Evolutionary conservation across 1,140 invertebrate species (phyloP).

Genomic region (Lerema accius): DNA sequence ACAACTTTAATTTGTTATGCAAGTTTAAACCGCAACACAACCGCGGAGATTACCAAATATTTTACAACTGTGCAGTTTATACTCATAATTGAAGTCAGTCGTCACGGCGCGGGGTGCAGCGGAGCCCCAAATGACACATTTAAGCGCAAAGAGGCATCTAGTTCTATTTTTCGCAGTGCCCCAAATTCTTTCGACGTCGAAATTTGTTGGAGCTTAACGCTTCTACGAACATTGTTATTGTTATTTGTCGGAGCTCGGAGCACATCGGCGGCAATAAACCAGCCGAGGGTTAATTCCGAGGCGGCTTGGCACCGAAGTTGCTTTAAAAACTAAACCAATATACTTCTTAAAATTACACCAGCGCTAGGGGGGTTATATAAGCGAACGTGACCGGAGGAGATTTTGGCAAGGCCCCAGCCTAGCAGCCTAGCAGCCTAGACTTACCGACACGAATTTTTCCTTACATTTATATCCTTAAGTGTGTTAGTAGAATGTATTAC

Average conservation of each 20-base stretch:
- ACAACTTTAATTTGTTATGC: constrained; percentile 1
- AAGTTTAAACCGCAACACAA: neutral
- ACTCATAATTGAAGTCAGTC: constrained; percentile 21
- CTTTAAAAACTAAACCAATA: constrained; percentile 72
- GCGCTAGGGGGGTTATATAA: constrained; percentile 55
- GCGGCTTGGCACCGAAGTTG: constrained; percentile 52
- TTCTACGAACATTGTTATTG: constrained; percentile 24
- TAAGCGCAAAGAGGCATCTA: constrained; percentile 33
- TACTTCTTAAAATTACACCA: constrained; percentile 69
- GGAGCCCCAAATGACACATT: constrained; percentile 32
- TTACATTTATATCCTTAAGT: constrained; percentile 54
- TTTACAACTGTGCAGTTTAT: constrained; percentile 18
- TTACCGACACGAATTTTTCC: constrained; percentile 48
- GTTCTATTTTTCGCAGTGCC: constrained; percentile 20
- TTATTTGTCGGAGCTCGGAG: constrained; percentile 47
- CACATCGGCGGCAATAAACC: constrained; percentile 55
- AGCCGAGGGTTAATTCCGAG: constrained; percentile 56
- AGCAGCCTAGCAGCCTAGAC: too few relatives aligned
- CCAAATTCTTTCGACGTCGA: constrained; percentile 27
- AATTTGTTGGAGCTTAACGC: constrained; percentile 32
- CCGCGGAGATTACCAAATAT: constrained; percentile 5
- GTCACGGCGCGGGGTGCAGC: constrained; percentile 13
- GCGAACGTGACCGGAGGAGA: constrained; percentile 54
- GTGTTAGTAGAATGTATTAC: constrained; percentile 40
- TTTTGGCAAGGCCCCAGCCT: constrained; percentile 56